These are phyloP conservation scores for Artibeus jamaicensis DNA, from an alignment of 2,797 vertebrate genomes.

Conservation along the genomic window DNA sequence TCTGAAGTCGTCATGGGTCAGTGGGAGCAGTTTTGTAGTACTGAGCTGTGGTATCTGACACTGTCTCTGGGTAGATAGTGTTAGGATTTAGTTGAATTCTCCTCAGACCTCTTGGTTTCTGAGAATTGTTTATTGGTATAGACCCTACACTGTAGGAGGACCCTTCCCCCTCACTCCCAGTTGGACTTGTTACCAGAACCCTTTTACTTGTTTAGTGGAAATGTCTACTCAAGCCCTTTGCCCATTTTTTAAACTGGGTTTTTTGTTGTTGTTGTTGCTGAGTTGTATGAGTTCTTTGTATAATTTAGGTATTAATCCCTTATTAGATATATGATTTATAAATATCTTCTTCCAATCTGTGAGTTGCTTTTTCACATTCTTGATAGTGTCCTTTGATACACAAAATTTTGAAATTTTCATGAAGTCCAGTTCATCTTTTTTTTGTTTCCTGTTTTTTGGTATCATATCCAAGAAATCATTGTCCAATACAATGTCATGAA, in stretches of 20 bases:
- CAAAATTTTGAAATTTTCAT: neutral
- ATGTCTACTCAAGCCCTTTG: neutral
- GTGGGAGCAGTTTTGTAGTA: neutral
- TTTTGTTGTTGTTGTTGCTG: neutral
- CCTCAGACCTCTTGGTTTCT: neutral
- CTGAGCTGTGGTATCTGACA: neutral
- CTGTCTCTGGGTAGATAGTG: neutral
- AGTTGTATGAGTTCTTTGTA: neutral
- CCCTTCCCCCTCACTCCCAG: rapidly evolving
- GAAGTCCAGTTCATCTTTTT: neutral
- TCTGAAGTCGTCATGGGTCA: neutral
- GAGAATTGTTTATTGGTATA: neutral
- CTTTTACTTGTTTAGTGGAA: neutral
- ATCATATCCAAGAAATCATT: neutral
- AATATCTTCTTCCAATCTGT: neutral
- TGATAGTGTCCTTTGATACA: neutral
- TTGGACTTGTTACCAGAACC: neutral
- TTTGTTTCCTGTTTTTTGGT: neutral
- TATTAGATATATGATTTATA: neutral
- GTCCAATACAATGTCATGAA: neutral
- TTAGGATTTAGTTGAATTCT: neutral
- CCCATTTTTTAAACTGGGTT: neutral
- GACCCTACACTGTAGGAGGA: no score
- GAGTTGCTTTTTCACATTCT: neutral
- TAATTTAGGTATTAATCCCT: neutral